Base-by-base conservation (phyloP, 1,140 invertebrate species). In the Cherax quadricarinatus region DNA sequence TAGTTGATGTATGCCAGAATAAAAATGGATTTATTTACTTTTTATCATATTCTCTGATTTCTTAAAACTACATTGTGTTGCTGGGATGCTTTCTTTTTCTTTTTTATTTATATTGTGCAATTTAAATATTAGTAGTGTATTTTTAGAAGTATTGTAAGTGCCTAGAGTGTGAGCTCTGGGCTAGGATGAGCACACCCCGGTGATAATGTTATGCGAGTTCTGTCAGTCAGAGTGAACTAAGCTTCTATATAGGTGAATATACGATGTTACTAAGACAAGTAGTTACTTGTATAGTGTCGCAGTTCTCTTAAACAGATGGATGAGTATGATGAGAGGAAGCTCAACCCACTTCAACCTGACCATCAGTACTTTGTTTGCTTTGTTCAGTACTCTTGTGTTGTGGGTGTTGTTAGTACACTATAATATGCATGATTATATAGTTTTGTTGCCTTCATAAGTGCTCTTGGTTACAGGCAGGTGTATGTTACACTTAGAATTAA, bases 401-500 rank as follows among this genome's bases (percentile, higher is more conserved):
- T 24, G n/a, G n/a, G 5, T 73, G 30, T 75, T 24, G 70, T 75
- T 1, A 60, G 9, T 9, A 60, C 16, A 60, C 9, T 60, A 16
- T 5, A 66, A 18, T 66, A 21, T 21, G 62, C 5, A 70, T 7
- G 12, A 75, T 30, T 21, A n/a, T 75, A 75, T 30, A 30, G n/a
- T 75, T 75, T 21, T 66, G 12, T 66, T 66, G 53, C 14, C 66
- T 70, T 70, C 6, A 75, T 21, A 75, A 75, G 70, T 75, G 70
- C 70, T 75, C 9, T 75, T 75, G 70, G 70, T 75, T 30, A 10
- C n/a, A 75, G 70, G 70, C 70, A 75, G 70, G 70, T 75, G 24
- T 75, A 75, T 75, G 70, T 12, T 75, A 10, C 5, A 10, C 24
- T 75, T 75, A 75, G 70, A 9, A 7, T 30, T 30, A 75, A 75